Conservation (phyloP, 2,888 invertebrate species). For the Euzophera pinguis region DNA sequence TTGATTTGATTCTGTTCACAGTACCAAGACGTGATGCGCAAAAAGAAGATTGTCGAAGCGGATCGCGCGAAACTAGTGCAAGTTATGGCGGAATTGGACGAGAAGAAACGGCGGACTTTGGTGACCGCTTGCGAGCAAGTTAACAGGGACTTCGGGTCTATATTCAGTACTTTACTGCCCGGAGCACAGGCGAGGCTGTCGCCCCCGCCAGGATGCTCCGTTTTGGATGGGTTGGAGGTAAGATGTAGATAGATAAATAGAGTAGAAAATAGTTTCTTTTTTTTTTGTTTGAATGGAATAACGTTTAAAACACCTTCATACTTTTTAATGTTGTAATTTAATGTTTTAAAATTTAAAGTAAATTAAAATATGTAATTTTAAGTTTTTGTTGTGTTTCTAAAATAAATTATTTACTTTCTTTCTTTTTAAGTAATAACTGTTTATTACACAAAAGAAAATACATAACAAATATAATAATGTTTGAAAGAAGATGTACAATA, state of each 20-base stretch:
- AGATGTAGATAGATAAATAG: constrained; percentile 9
- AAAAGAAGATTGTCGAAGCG: constrained; percentile 85
- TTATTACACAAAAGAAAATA: no score
- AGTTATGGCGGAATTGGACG: constrained; percentile 93
- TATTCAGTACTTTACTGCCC: constrained; percentile 94
- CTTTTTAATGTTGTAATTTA: no score
- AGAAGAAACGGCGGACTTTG: constrained; percentile 92
- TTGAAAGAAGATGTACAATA: no score
- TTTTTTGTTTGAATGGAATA: no score
- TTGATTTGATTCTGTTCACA: constrained; percentile 36
- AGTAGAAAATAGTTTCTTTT: no score
- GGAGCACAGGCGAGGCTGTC: constrained; percentile 93
- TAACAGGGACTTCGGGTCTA: constrained; percentile 95
- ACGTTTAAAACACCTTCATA: no score
- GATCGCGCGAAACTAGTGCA: constrained; percentile 87
- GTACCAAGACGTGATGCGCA: constrained; percentile 85
- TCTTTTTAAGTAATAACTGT: no score
- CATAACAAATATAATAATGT: no score
- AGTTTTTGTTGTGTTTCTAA: no score
- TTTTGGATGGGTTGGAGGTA: constrained; percentile 93
- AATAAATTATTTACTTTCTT: no score
- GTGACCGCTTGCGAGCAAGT: constrained; percentile 91
- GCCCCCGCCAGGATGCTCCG: constrained; percentile 85
- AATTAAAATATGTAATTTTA: no score
- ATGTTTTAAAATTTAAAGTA: no score